These are phyloP conservation scores for Ochropacha duplaris DNA, from an alignment of 2,888 invertebrate genomes.

Conservation along the genomic window DNA sequence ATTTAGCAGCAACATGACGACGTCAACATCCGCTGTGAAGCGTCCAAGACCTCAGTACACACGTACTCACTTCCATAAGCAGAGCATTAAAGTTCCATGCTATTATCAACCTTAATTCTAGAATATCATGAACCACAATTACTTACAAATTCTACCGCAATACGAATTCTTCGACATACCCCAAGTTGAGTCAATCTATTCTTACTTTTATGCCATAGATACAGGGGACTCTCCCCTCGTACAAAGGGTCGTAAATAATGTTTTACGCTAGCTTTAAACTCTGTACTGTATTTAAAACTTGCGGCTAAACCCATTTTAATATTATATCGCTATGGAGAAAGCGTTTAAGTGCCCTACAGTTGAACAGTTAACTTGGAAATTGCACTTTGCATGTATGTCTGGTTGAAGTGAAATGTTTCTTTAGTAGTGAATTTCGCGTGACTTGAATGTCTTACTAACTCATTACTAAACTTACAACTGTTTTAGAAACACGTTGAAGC, in stretches of 20 bases:
- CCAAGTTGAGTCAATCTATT: conserved; percentile 43
- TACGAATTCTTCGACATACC: neutral
- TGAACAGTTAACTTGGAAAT: neutral
- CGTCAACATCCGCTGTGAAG: conserved; percentile 25
- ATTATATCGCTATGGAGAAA: conserved; percentile 2
- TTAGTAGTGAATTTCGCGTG: neutral
- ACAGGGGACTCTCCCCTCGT: conserved; percentile 51
- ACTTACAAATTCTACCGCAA: neutral
- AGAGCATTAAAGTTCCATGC: conserved; percentile 4
- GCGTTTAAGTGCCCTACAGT: neutral
- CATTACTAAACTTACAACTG: neutral
- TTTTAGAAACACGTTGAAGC: too few species aligned
- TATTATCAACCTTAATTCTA: conserved; percentile 7
- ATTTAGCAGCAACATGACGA: conserved; percentile 35
- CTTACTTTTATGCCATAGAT: conserved; percentile 33
- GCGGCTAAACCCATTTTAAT: conserved; percentile 24
- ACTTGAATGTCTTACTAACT: neutral
- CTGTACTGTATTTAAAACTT: conserved; percentile 33
- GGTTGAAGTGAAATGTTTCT: neutral
- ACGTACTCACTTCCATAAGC: conserved; percentile 23
- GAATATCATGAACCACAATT: conserved; percentile 1
- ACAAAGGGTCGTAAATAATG: conserved; percentile 70
- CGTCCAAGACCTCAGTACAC: conserved; percentile 2
- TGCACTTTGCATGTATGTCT: neutral
- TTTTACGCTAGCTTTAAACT: conserved; percentile 63